Base-by-base conservation (phyloP, 1,140 invertebrate species). In the Heliothis subflexa region DNA sequence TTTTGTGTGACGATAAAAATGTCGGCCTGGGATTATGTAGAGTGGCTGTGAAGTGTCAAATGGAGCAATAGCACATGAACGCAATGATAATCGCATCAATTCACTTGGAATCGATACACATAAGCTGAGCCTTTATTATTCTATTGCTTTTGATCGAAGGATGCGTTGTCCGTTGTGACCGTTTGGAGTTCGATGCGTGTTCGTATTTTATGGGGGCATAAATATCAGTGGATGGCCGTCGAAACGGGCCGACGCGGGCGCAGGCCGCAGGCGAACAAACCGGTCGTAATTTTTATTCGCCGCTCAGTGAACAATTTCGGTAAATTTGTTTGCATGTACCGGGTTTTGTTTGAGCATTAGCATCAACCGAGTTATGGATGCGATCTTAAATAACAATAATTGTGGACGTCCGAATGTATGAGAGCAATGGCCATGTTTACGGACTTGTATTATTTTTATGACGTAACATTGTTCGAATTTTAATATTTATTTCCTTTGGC, bases 281-380 rank as follows among this genome's bases (percentile, higher is more conserved):
- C 84, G 89, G 86, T 92, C 89, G 85, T 92, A 90, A 92, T 91
- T 92, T 91, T 88, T 85, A 84, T 85, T 85, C 82, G 73, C 73
- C 73, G 73, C 59, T 78, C 87, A 85, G 82, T 86, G 87, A 88
- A 90, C 89, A 88, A 93, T 91, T 93, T 92, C 78, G 89, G 86
- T 91, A 92, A 93, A 93, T 92, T 91, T 91, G 89, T 93, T 93
- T 92, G 90, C 87, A 89, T 86, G 86, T 85, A 84, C 76, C 83
- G 80, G 79, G 84, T 88, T 89, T 87, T 89, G 86, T 90, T 85
- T 83, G 83, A 83, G 80, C 85, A 91, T 91, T 91, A 91, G 89
- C 87, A 78, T 83, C 85, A 81, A 49, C 52, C 66, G 85, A 88
- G 83, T 89, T 89, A 88, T 89, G 84, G 76, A 88, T 85, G 85